These are phyloP conservation scores for Drosophila paracracens DNA, from an alignment of 2,888 invertebrate species.

Conservation along the genomic window DNA sequence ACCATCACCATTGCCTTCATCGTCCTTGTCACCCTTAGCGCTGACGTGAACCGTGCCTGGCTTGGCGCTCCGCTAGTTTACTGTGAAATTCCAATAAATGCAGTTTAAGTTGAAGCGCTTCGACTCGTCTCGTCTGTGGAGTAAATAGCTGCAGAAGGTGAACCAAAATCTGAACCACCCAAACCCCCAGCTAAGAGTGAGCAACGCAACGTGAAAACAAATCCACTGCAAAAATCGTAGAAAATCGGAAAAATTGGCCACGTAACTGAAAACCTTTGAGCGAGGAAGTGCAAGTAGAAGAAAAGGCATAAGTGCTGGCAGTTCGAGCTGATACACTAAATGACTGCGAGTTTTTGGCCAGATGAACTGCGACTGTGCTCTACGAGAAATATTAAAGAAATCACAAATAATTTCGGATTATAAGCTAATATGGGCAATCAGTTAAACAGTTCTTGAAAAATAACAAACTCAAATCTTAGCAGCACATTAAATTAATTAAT, in stretches of 20 bases:
- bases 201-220: constrained; percentile 26
- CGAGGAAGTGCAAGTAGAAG: constrained; percentile 2
- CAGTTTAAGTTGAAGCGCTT: constrained; percentile 47
- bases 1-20: constrained; percentile 1
- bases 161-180: constrained; percentile 14
- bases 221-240: constrained; percentile 42
- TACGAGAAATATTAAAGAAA: neutral
- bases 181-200: constrained; percentile 16
- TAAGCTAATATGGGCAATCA: neutral
- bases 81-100: constrained; percentile 79
- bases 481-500: neutral
- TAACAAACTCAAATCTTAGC: neutral
- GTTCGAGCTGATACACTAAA: constrained; percentile 1
- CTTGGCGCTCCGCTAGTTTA: constrained; percentile 64
- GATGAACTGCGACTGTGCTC: neutral
- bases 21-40: constrained; percentile 13
- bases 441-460: no score
- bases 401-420: neutral
- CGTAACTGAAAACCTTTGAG: constrained; percentile 30
- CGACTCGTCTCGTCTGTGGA: constrained; percentile 24
- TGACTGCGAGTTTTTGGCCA: constrained; percentile 14
- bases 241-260: constrained; percentile 71
- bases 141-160: constrained; percentile 15
- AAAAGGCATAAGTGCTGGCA: constrained; percentile 2
- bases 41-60: constrained; percentile 33